Percentiles rank a stretch among this genome's conserved stretches.
phyloP scores from a whole-genome alignment of 2,888 invertebrate genomes.

The Drosophila gaucha region DNA sequence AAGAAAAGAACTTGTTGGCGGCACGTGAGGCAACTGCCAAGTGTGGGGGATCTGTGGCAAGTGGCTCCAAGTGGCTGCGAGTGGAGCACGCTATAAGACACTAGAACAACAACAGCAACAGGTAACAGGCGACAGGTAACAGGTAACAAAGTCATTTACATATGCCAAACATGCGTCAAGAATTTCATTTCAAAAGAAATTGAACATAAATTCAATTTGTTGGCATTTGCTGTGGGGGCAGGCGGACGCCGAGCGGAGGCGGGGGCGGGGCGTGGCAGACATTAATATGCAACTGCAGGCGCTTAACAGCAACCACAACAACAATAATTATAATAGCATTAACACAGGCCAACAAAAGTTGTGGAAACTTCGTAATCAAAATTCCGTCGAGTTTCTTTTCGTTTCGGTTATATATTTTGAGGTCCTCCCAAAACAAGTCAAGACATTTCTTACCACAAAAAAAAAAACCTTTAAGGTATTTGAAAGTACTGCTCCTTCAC shows the following conservation, averaged over 20 bases:
- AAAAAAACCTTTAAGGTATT: too few species aligned
- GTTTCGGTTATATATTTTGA: too few species aligned
- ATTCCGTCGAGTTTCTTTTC: too few species aligned
- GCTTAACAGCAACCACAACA: conserved; percentile 23
- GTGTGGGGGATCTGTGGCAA: background rate
- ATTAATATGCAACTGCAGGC: conserved; percentile 57
- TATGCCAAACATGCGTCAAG: conserved; percentile 64
- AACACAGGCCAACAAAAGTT: background rate
- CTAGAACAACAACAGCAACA: background rate
- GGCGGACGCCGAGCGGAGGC: background rate
- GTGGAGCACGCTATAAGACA: background rate
- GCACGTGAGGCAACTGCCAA: conserved; percentile 59
- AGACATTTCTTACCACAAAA: too few species aligned
- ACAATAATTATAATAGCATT: conserved; percentile 2
- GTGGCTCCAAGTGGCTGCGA: too few species aligned
- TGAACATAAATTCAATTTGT: conserved; percentile 57
- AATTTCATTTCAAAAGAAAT: conserved; percentile 41
- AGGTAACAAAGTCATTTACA: conserved; percentile 38
- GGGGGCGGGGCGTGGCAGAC: conserved; percentile 2
- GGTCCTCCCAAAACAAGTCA: too few species aligned
- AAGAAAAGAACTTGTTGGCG: conserved; percentile 34
- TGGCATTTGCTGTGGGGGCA: conserved; percentile 24
- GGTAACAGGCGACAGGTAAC: too few species aligned
- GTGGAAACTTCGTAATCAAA: too few species aligned
- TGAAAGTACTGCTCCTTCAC: too few species aligned